Evolutionary conservation across 2,797 vertebrate genomes (phyloP).

Genomic region (Anolis apletophallus): DNA sequence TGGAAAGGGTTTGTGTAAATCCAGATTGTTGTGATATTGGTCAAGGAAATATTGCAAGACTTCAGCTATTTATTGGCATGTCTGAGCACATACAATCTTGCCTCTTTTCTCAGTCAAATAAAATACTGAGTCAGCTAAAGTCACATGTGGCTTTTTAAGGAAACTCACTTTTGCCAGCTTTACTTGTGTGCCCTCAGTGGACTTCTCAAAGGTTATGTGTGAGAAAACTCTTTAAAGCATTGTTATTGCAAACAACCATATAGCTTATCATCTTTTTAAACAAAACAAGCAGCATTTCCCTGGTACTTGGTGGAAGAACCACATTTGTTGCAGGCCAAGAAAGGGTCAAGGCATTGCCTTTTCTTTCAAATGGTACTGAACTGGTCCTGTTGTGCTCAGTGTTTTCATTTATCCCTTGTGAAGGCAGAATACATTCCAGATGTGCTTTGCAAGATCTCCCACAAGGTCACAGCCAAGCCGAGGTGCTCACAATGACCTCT

Average conservation of each 20-base stretch:
- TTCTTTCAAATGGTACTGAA: constrained; percentile 30
- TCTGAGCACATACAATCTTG: not conserved
- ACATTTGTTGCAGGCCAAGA: constrained; percentile 31
- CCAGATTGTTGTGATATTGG: not conserved
- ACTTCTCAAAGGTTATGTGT: not conserved
- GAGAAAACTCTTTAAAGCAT: not conserved
- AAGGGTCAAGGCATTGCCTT: constrained; percentile 49
- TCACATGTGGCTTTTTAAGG: not conserved
- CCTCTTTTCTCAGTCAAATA: not conserved
- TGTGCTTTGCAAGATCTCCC: constrained; percentile 67
- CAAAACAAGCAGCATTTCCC: constrained; percentile 19
- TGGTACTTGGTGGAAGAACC: constrained; percentile 34
- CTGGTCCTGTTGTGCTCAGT: constrained; percentile 45
- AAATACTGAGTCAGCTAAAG: not conserved
- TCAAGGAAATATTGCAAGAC: not conserved
- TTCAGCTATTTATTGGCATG: not conserved
- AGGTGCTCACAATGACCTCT: constrained; percentile 69
- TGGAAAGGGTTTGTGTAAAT: not conserved
- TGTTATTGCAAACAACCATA: not conserved
- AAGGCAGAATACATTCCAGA: constrained; percentile 77
- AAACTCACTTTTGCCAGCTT: not conserved
- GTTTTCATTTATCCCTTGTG: constrained; percentile 70
- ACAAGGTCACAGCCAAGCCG: constrained; percentile 71
- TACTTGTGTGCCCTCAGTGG: not conserved
- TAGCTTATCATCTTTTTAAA: constrained; percentile 3